Conservation (phyloP, 2,113 vertebrate genomes). For the Porphyrio hochstetteri region DNA sequence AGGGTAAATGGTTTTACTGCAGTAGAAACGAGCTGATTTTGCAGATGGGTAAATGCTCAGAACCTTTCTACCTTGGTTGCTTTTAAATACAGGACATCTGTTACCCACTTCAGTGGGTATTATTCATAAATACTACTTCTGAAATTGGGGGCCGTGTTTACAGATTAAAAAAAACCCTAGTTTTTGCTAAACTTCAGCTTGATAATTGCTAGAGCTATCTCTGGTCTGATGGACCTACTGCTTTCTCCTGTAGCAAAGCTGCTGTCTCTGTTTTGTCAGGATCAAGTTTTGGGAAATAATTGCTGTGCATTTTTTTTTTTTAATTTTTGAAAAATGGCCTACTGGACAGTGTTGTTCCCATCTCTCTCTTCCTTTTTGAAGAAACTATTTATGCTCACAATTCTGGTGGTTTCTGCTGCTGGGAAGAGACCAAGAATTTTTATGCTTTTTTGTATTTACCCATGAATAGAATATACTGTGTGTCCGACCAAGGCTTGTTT, state of each 20-base stretch:
- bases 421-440: not conserved
- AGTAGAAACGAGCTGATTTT: not conserved
- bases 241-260: not conserved
- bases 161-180: not conserved
- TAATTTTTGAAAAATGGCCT: not conserved
- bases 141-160: not conserved
- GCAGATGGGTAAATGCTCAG: slow-evolving; percentile 1
- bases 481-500: not conserved
- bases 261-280: not conserved
- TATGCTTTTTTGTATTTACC: not conserved
- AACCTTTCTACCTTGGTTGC: slow-evolving; percentile 12
- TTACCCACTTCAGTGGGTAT: not conserved
- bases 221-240: not conserved
- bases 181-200: not conserved
- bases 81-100: not conserved
- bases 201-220: not conserved
- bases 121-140: not conserved
- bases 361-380: not conserved
- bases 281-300: not conserved
- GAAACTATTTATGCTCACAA: not conserved
- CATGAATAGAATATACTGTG: not conserved
- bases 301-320: not conserved
- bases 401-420: not conserved
- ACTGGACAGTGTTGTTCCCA: not conserved
- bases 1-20: not conserved